Base-by-base conservation (phyloP, 2,888 invertebrate species). In the Mylabris sibirica region DNA sequence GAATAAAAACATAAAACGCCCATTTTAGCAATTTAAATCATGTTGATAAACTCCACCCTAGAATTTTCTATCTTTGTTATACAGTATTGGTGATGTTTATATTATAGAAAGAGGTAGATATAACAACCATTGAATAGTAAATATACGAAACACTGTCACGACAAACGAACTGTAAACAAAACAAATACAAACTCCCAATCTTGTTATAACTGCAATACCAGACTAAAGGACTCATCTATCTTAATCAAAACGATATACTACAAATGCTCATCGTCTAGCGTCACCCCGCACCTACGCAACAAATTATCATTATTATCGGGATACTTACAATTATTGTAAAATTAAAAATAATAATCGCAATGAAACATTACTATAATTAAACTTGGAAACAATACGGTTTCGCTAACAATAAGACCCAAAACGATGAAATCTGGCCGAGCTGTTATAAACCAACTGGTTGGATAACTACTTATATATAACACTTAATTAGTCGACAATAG, bases 21-120 rank as follows among this genome's bases (percentile, higher is more conserved):
- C 82, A 83, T 83, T 84, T 84, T 83, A 83, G 84, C 83, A 84
- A 84, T 84, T 84, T 84, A 83, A 84, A 84, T 84, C 83, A 84
- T 82, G 80, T 77, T 78, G 79, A 82, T 81, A 78, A 77, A 78
- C 80, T 77, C 77, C 76, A 75, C 80, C 79, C 76, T 72, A 60
- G 26, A 57, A 60, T 67, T 63, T 66, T 69, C 73, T 68, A 63
- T 74, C 73, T 70, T 73, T 69, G 66, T 69, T 69, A 59, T 62
- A 62, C 70, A 65, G 72, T 71, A 72, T 67, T 65, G 63, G 62
- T 61, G 70, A 62, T 70, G 34, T 67, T 60, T 57, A 70, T 74
- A 59, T 73, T 74, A 59, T 70, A 73, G 59, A 74, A 74, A 44
- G 76, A 76, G 59, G 61, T 65, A 49, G 49, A 20, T 49, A 69